Base-by-base conservation (phyloP, 2,113 vertebrate genomes). In the Lutjanus erythropterus region DNA sequence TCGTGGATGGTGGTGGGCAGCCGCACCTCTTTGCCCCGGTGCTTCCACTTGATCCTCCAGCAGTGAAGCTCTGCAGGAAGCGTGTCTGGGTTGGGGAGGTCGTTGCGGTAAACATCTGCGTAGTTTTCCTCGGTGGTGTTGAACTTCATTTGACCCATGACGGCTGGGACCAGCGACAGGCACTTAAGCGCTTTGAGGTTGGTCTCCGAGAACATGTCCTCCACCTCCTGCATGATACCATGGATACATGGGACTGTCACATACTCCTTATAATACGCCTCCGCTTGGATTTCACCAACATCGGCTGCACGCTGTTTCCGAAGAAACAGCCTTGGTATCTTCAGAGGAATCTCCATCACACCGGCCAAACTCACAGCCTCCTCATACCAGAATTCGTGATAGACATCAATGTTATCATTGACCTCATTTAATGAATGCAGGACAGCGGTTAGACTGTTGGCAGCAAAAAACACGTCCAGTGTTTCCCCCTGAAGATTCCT, bases 21-120 rank as follows among this genome's bases (percentile, higher is more conserved):
- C n/a, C 96, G 96, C 35, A 98, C 97, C 59, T 98, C 96, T 90
- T 98, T 97, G 23, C 97, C 96, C 61, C 97, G 79, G 93, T 98
- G 97, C 81, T 98, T 98, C 97, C 97, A 98, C 69, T 98, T 98
- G 83, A 98, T 97, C n/a, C 96, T 94, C 97, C 97, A 98, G 86
- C 97, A 98, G 47, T 98, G 97, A 21, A 98, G 96, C 77, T 98
- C 97, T 0, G 97, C 97, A 0, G 96, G 95, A 9, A 98, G 95
- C 0, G 97, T 98, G 80, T 98, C 97, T 0, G 97, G 96, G 75
- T 96, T 97, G 56, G 96, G 97, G 15, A 98, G 94, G 91, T 98
- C 97, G 9, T 94, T 94, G 75, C 95, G 95, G 86, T 97, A 98
- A 82, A 96, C 92, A 25, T 97, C 96, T 0, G 97, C 96, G 0